Conservation (phyloP, 2,113 vertebrate genomes). For the Brevimyrus niger region DNA sequence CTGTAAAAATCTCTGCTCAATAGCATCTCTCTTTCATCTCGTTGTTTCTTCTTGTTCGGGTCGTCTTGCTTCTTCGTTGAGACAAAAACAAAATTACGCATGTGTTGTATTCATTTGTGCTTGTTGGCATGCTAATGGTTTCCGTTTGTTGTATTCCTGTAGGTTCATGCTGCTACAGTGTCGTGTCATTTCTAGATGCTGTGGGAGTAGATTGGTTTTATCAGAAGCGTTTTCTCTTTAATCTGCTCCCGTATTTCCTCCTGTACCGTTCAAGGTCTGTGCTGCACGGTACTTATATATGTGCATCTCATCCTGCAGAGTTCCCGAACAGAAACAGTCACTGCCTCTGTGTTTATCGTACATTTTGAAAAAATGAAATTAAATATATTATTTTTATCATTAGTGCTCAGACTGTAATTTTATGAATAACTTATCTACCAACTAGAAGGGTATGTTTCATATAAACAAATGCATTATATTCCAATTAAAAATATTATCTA, state of each 20-base stretch:
- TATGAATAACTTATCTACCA: not conserved
- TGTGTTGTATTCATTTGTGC: not conserved
- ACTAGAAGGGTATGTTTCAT: not conserved
- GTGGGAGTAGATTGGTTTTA: not conserved
- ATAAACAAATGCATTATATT: not conserved
- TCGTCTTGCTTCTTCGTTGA: not conserved
- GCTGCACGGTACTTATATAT: not conserved
- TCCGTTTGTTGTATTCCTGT: not conserved
- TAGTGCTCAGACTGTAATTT: slow-evolving; percentile 7
- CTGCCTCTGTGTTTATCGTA: not conserved
- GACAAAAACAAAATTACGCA: not conserved
- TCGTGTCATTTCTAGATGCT: not conserved
- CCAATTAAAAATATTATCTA: not conserved
- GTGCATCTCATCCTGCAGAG: not conserved
- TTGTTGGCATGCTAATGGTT: not conserved
- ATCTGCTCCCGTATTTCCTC: not conserved
- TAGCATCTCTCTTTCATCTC: not conserved
- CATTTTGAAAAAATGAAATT: not conserved
- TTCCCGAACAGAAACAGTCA: not conserved
- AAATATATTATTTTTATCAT: slow-evolving; percentile 1
- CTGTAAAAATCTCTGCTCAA: not conserved
- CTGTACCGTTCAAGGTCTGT: not conserved
- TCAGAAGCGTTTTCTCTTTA: not conserved
- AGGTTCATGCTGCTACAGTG: not conserved
- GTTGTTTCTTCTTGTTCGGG: not conserved